Conservation (phyloP, 2,888 invertebrate species). For the Drosophila borealis region DNA sequence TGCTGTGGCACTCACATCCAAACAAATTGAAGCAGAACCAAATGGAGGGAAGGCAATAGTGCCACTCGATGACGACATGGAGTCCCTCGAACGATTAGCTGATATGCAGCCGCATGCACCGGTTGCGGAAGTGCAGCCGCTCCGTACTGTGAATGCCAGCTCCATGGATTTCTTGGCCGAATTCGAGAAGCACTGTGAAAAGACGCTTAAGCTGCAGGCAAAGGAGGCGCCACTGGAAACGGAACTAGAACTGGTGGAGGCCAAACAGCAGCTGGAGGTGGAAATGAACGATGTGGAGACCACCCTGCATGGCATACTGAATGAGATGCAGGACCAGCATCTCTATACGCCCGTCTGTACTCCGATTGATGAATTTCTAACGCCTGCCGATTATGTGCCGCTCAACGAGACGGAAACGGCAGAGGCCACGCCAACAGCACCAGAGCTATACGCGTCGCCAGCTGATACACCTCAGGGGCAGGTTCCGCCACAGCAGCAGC, state of each 20-base stretch:
- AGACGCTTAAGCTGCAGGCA: slow-evolving; percentile 45
- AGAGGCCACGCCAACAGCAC: slow-evolving; percentile 47
- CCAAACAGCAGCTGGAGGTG: slow-evolving; percentile 63
- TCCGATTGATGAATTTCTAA: slow-evolving; percentile 77
- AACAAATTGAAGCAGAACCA: slow-evolving; percentile 62
- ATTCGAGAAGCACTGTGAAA: slow-evolving; percentile 75
- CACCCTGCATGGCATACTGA: slow-evolving; percentile 80
- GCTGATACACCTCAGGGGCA: not conserved
- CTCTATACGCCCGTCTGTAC: slow-evolving; percentile 77
- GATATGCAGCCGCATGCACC: slow-evolving; percentile 9
- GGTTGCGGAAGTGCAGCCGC: slow-evolving; percentile 4
- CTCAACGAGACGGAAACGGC: slow-evolving; percentile 60
- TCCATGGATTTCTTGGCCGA: slow-evolving; percentile 80
- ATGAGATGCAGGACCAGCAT: slow-evolving; percentile 82
- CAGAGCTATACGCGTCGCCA: slow-evolving; percentile 42
- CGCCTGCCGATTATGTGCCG: slow-evolving; percentile 79
- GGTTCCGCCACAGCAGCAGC: slow-evolving; percentile 9
- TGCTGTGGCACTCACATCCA: slow-evolving; percentile 66
- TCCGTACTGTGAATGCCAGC: slow-evolving; percentile 17
- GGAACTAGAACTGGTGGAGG: slow-evolving; percentile 33
- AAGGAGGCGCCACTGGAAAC: not conserved
- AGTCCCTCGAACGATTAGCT: slow-evolving; percentile 12
- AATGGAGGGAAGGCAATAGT: not conserved
- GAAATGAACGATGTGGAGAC: slow-evolving; percentile 81
- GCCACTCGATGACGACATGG: slow-evolving; percentile 29